Evolutionary conservation across 1,140 invertebrate species (phyloP), one percentile per base, ranked within the genome.

Genomic region (Drosophila ambigua): DNA sequence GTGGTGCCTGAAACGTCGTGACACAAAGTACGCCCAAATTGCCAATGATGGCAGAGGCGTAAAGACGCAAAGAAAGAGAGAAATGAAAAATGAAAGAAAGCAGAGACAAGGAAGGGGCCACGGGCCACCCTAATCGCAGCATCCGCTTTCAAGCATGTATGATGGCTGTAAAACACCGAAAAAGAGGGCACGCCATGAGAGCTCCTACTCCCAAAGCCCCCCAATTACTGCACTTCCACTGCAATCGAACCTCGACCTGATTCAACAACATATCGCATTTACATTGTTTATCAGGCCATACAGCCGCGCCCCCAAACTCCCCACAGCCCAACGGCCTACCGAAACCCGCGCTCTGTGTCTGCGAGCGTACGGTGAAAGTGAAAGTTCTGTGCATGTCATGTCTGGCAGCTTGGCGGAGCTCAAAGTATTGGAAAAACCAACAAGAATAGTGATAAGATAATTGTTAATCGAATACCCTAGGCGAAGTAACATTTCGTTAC

Each of bases 311-410:
- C 50, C 59, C 59, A 26, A 41, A 2, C 28, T 46, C 8, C 16
- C 23, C 31, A 9, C 31, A 31, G 31, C 8, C 26, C 16, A 15
- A 44, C 44, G 52, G 31, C 49, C 68, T 64, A 23, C 31, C 57
- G 73, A 75, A 61, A 9, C 31, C 9, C 52, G 53, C 48, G 69
- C 55, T 24, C 61, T 55, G 62, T 53, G 57, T 62, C 58, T 61
- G 48, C 20, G 35, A 26, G 31, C 20, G n/a, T 11, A 13, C 35
- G 58, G 60, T 46, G 72, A 77, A 85, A 85, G 81, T 85, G 82
- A 85, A 85, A 85, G 81, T 87, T 85, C 81, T 85, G 77, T 72
- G 57, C 20, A 20, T 2, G 20, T 20, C 20, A 20, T 31, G 63
- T 46, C 16, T 53, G 52, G n/a, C 35, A 61, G 39, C 64, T 43